These are phyloP conservation scores for Chloroclysta siterata DNA, from an alignment of 2,888 invertebrate species.

Conservation along the genomic window DNA sequence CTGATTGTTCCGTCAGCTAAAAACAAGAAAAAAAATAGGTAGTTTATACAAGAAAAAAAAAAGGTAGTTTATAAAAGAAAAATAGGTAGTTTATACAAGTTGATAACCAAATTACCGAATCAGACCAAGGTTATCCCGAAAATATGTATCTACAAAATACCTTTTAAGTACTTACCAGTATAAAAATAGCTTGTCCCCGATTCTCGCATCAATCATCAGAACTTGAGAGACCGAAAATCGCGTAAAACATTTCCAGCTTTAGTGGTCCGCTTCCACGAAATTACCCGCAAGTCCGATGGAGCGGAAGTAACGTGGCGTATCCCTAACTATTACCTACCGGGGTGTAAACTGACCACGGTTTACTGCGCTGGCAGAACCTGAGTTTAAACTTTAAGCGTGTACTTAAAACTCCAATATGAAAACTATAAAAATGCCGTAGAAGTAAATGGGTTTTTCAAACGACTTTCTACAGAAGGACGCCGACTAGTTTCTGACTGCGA, in stretches of 20 bases:
- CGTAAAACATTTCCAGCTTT: conserved; percentile 29
- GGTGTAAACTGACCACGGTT: conserved; percentile 30
- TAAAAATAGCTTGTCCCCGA: conserved; percentile 12
- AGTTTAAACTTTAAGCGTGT: not conserved
- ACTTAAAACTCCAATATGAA: not conserved
- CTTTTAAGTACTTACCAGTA: not conserved
- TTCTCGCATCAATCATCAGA: conserved; percentile 21
- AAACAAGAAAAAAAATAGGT: too few relatives aligned
- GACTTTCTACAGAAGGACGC: not conserved
- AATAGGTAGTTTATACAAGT: not conserved
- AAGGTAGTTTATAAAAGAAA: too few relatives aligned
- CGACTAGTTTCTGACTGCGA: too few relatives aligned
- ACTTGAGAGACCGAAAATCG: conserved; percentile 32
- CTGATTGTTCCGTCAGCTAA: too few relatives aligned
- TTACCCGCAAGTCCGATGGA: conserved; percentile 39
- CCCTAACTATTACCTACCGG: conserved; percentile 18
- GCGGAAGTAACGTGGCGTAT: conserved; percentile 42
- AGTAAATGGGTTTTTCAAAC: not conserved
- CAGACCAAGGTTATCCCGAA: not conserved
- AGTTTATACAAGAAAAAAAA: too few relatives aligned
- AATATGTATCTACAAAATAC: not conserved
- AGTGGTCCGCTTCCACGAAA: conserved; percentile 35
- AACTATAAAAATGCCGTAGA: not conserved
- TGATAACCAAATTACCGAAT: not conserved
- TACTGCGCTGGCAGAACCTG: not conserved